A percentile compares a stretch with the other conserved stretches of the same genome.
phyloP scores from a whole-genome alignment of 2,888 invertebrate species.

The Bhutanitis thaidina region DNA sequence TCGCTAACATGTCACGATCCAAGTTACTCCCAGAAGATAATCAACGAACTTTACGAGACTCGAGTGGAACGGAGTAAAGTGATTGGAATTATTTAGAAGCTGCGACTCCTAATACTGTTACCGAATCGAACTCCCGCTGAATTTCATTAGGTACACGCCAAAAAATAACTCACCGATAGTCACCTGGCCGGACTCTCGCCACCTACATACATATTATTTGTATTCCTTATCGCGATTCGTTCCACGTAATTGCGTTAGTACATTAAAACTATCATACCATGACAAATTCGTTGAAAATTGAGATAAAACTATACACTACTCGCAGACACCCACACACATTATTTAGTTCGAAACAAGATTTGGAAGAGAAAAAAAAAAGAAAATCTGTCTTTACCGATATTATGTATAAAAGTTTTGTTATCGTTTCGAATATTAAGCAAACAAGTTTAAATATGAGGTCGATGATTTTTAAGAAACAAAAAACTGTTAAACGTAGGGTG shows the following conservation, averaged over 20 bases:
- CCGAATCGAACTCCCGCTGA: constrained; percentile 28
- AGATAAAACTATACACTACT: constrained; percentile 14
- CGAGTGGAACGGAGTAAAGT: constrained; percentile 40
- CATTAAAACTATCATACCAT: constrained; percentile 21
- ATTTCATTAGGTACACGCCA: constrained; percentile 22
- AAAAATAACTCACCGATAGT: constrained; percentile 11
- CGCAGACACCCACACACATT: constrained; percentile 17
- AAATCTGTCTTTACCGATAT: constrained; percentile 3
- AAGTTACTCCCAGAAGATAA: constrained; percentile 52
- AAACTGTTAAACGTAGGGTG: too few species aligned
- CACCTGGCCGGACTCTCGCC: constrained; percentile 1
- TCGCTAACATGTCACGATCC: constrained; percentile 52
- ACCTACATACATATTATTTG: constrained; percentile 15
- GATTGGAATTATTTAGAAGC: constrained; percentile 55
- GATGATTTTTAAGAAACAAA: neutral
- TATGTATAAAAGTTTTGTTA: constrained; percentile 3
- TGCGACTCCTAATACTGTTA: constrained; percentile 38
- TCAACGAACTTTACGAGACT: constrained; percentile 52
- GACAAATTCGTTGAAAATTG: constrained; percentile 20
- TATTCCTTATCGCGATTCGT: constrained; percentile 20
- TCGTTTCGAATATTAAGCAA: constrained; percentile 2
- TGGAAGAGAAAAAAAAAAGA: constrained; percentile 1
- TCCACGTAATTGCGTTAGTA: constrained; percentile 20
- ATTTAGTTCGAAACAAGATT: constrained; percentile 19
- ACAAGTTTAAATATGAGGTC: neutral